Evolutionary conservation across 2,797 vertebrate species (phyloP), one percentile per base, ranked within the genome.

Genomic region (Phylloscopus collybita): DNA sequence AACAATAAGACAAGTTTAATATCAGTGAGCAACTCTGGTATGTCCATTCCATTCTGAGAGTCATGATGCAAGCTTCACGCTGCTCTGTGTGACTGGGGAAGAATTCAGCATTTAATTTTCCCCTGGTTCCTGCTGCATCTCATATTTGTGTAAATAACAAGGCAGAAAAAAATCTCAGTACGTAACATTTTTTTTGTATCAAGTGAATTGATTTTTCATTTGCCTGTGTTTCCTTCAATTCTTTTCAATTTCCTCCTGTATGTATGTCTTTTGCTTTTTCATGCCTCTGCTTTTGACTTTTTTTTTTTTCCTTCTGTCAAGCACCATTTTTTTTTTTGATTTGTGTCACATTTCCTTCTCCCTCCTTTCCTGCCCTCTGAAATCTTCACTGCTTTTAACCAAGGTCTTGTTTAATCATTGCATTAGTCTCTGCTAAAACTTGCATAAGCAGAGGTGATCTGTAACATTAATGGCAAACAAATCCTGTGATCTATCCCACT

Each of bases 171-270:
- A 7, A 4, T 1, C 4, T 11, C 6, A 29, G 16, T 16, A 29
- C 0, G 3, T 21, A 29, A 69, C 9, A 11, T 11, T 64, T 57
- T 54, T 57, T 90, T 74, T 12, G 0, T 16, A 30, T 57, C 8
- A 42, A 32, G 7, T 29, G 1, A 36, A 21, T 29, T 78, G 13
- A 8, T 32, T 36, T 72, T 49, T 65, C 1, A 0, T 49, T 66
- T 34, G 1, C 0, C 0, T 26, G 1, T 19, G 1, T 42, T 88
- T 85, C 3, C 7, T 64, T 50, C 2, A 1, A 32, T 4, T 16
- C 61, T 82, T 80, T 38, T 62, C 4, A 4, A 2, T 47, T 93
- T 50, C 6, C 57, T 36, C 23, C 45, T 36, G 3, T 23, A 7
- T 15, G 1, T 20, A 5, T 29, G 9, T 34, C 12, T 86, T 21